A percentile compares a stretch with the other conserved stretches of the same genome.
Conservation (phyloP, 1,140 invertebrate species). For the Dolichoris vasculosae region DNA sequence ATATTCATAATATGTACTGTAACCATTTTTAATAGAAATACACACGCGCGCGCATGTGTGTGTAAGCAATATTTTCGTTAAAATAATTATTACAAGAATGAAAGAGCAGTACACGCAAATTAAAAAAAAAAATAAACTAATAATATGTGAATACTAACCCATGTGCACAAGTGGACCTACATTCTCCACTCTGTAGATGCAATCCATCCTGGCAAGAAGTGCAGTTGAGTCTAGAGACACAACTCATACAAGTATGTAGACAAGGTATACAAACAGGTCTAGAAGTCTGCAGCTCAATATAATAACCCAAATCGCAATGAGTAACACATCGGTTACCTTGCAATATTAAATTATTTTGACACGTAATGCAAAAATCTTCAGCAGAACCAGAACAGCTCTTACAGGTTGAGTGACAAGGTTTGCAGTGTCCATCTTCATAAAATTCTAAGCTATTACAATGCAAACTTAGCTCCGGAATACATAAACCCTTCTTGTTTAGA, state of each 20-base stretch:
- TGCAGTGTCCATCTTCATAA: conserved; percentile 81
- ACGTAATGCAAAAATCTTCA: conserved; percentile 81
- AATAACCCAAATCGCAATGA: conserved; percentile 83
- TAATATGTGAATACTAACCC: conserved; percentile 66
- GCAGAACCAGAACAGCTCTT: conserved; percentile 82
- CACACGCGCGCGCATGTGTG: no score
- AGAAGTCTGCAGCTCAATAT: conserved; percentile 75
- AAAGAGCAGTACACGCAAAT: no score
- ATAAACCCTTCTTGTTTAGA: conserved; percentile 82
- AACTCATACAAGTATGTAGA: conserved; percentile 84
- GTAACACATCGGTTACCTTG: conserved; percentile 82
- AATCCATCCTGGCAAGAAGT: conserved; percentile 83
- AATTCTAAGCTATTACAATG: conserved; percentile 82
- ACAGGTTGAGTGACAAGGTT: conserved; percentile 81
- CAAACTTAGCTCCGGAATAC: conserved; percentile 79
- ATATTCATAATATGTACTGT: not conserved
- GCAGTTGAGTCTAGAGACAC: conserved; percentile 85
- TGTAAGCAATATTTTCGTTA: no score
- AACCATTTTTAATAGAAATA: not conserved
- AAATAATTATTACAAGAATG: no score
- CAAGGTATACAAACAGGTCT: conserved; percentile 83
- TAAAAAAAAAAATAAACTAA: not conserved
- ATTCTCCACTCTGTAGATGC: conserved; percentile 86
- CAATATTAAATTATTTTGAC: conserved; percentile 79
- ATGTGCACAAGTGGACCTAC: conserved; percentile 82